A percentile compares a stretch with the other conserved stretches of the same genome.
Conservation (phyloP, 2,113 vertebrate species). For the Pseudopipra pipra region DNA sequence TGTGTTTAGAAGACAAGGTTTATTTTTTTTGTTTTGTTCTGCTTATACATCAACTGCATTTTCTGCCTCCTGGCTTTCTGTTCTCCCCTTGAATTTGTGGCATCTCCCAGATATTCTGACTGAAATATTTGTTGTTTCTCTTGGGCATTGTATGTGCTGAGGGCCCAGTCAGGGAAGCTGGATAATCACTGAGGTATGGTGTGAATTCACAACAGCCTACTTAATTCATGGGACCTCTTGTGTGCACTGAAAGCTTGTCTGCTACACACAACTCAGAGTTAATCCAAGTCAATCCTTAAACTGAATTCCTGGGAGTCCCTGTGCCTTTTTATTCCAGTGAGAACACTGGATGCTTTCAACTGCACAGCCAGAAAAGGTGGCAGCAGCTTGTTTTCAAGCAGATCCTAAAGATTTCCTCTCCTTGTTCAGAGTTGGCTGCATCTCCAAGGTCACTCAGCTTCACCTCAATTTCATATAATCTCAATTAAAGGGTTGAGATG, state of each 20-base stretch:
- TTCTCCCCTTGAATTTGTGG: neutral
- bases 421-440: neutral
- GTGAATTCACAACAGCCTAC: constrained; percentile 4
- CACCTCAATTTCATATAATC: neutral
- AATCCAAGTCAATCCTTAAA: constrained; percentile 20
- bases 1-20: neutral
- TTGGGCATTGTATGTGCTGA: neutral
- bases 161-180: neutral
- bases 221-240: constrained; percentile 14
- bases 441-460: neutral
- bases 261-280: neutral
- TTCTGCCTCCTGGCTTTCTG: neutral
- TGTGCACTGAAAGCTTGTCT: neutral
- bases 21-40: neutral
- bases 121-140: neutral
- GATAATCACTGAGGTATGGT: neutral
- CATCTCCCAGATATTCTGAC: neutral
- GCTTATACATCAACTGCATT: neutral
- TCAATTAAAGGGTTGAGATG: neutral
- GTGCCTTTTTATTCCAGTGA: neutral
- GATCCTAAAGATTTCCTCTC: neutral
- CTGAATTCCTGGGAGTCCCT: neutral
- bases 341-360: neutral
- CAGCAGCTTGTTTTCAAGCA: neutral
- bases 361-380: neutral